Conservation (phyloP, 2,113 vertebrate genomes). For the Mugil cephalus region DNA sequence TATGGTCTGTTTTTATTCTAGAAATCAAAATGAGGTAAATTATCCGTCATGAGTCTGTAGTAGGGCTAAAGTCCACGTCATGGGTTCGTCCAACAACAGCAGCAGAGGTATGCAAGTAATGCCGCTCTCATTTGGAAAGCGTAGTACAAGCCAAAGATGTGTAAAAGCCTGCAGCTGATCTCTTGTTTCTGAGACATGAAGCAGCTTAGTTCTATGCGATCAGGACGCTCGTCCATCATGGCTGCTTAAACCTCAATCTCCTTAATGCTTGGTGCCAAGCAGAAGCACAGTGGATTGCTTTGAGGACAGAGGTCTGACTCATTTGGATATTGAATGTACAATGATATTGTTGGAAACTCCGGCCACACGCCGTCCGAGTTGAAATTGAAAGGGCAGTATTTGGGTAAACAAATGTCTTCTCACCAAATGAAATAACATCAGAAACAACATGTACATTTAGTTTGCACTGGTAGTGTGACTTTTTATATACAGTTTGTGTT, state of each 20-base stretch:
- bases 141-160: slow-evolving; percentile 36
- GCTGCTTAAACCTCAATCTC: slow-evolving; percentile 68
- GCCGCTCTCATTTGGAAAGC: slow-evolving; percentile 22
- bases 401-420: slow-evolving; percentile 15
- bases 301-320: slow-evolving; percentile 45
- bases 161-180: slow-evolving; percentile 47
- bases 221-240: slow-evolving; percentile 49
- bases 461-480: too few species aligned
- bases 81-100: background rate
- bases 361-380: background rate
- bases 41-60: background rate
- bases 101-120: background rate
- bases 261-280: slow-evolving; percentile 42
- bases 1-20: too few species aligned
- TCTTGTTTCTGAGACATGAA: slow-evolving; percentile 60
- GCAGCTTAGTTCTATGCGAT: slow-evolving; percentile 65
- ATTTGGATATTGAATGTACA: slow-evolving; percentile 49
- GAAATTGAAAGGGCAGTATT: background rate
- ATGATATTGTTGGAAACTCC: slow-evolving; percentile 17
- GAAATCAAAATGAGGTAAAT: too few species aligned
- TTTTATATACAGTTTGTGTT: background rate
- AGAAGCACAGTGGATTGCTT: slow-evolving; percentile 1
- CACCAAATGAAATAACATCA: too few species aligned
- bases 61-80: background rate
- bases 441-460: too few species aligned